phyloP scores from a whole-genome alignment of 2,797 vertebrate species.

The Sphenodon punctatus region DNA sequence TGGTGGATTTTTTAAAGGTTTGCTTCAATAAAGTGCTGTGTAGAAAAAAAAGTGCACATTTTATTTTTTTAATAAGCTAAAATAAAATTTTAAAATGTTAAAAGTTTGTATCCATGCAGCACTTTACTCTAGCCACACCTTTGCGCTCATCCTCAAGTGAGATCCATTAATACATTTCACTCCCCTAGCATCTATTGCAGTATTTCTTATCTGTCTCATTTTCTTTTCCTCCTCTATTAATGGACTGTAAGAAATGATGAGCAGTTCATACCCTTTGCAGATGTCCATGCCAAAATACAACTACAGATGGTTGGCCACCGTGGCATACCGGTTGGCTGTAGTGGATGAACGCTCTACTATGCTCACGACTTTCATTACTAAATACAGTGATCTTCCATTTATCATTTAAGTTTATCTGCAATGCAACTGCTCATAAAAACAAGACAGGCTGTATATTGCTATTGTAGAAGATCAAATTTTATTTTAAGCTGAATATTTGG shows the following conservation, averaged over 20 bases:
- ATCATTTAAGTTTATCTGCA: not conserved
- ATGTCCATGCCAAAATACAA: not conserved
- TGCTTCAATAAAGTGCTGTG: too few relatives aligned
- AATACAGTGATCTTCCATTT: not conserved
- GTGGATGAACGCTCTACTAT: not conserved
- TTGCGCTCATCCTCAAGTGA: not conserved
- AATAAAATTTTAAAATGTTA: too few relatives aligned
- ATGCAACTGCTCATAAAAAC: not conserved
- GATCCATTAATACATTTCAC: not conserved
- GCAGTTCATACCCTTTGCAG: not conserved
- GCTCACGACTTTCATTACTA: not conserved
- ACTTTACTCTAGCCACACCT: too few relatives aligned
- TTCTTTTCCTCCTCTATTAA: not conserved
- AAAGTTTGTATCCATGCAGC: too few relatives aligned
- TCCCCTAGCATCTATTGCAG: not conserved
- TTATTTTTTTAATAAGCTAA: too few relatives aligned
- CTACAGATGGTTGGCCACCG: not conserved
- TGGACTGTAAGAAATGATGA: not conserved
- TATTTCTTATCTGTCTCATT: rapidly evolving
- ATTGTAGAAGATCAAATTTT: not conserved
- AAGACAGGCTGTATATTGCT: not conserved
- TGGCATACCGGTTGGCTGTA: not conserved
- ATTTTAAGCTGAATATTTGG: not conserved
- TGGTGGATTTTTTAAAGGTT: too few relatives aligned
- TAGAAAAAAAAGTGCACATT: too few relatives aligned